These are phyloP conservation scores for Stenolophus ochropezus DNA, from an alignment of 2,888 invertebrate species.

Conservation along the genomic window DNA sequence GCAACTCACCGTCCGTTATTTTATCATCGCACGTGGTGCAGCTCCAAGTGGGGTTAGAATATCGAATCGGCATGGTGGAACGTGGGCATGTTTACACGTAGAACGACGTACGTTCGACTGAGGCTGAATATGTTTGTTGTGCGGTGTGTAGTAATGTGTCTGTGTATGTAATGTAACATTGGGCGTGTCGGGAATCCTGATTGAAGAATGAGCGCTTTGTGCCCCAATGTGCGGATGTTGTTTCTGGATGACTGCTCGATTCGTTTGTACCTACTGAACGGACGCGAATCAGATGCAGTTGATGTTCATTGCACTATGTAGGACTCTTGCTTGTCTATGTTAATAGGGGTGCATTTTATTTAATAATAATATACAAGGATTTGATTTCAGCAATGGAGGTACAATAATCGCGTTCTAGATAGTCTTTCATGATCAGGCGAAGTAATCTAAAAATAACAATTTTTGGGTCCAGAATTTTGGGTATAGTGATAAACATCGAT, in stretches of 20 bases:
- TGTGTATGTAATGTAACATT: slow-evolving; percentile 33
- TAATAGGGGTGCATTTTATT: too few relatives aligned
- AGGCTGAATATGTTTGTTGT: slow-evolving; percentile 19
- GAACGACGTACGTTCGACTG: slow-evolving; percentile 21
- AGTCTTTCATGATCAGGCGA: too few relatives aligned
- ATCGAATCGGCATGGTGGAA: slow-evolving; percentile 11
- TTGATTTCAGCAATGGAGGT: too few relatives aligned
- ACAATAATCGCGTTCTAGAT: too few relatives aligned
- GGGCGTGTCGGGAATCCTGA: slow-evolving; percentile 42
- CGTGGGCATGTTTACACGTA: slow-evolving; percentile 40
- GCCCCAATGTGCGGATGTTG: slow-evolving; percentile 13
- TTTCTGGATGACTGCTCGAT: slow-evolving; percentile 12
- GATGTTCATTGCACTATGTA: too few relatives aligned
- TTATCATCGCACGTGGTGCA: slow-evolving; percentile 35
- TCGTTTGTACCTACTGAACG: background rate
- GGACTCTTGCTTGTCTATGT: too few relatives aligned
- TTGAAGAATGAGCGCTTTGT: slow-evolving; percentile 51
- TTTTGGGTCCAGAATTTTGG: too few relatives aligned
- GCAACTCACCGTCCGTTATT: slow-evolving; percentile 26
- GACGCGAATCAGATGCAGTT: background rate
- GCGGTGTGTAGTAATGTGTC: background rate
- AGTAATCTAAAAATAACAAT: too few relatives aligned
- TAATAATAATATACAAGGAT: too few relatives aligned
- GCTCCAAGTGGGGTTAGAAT: background rate
- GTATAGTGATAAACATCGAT: too few relatives aligned